Evolutionary conservation across 2,113 vertebrate species (phyloP).

Genomic region (Chaetodon trifascialis): DNA sequence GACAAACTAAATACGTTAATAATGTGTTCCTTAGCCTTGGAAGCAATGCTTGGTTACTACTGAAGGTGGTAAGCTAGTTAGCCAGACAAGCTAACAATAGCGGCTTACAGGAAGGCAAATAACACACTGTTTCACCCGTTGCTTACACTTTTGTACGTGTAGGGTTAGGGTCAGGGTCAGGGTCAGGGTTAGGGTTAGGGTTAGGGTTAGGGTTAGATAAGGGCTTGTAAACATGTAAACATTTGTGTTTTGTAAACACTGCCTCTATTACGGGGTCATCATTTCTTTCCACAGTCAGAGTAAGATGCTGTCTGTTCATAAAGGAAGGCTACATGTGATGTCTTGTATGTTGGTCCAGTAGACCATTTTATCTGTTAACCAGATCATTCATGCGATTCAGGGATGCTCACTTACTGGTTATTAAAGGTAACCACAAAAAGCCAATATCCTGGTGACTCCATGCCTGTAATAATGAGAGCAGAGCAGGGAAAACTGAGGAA

Average conservation of each 20-base stretch:
- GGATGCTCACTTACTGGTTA: not conserved
- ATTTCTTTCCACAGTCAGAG: not conserved
- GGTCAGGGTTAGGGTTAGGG: no score
- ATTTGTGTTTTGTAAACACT: no score
- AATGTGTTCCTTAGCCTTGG: not conserved
- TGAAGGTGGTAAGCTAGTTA: not conserved
- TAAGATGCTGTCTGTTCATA: not conserved
- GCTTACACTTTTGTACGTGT: no score
- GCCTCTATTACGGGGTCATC: not conserved
- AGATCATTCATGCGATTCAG: constrained; percentile 12
- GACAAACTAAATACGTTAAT: not conserved
- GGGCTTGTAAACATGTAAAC: no score
- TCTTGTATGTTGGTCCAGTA: not conserved
- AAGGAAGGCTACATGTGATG: not conserved
- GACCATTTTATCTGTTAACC: not conserved
- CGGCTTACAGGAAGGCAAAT: no score
- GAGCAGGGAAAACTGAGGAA: not conserved
- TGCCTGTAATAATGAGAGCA: not conserved
- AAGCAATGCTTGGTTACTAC: not conserved
- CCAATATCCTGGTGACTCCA: constrained; percentile 8
- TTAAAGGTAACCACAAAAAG: constrained; percentile 32
- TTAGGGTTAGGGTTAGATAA: not conserved
- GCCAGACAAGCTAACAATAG: no score
- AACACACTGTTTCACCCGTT: no score
- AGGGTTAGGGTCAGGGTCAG: not conserved